Conservation (phyloP, 2,888 invertebrate genomes). For the Chamaedrilus cognettii region DNA sequence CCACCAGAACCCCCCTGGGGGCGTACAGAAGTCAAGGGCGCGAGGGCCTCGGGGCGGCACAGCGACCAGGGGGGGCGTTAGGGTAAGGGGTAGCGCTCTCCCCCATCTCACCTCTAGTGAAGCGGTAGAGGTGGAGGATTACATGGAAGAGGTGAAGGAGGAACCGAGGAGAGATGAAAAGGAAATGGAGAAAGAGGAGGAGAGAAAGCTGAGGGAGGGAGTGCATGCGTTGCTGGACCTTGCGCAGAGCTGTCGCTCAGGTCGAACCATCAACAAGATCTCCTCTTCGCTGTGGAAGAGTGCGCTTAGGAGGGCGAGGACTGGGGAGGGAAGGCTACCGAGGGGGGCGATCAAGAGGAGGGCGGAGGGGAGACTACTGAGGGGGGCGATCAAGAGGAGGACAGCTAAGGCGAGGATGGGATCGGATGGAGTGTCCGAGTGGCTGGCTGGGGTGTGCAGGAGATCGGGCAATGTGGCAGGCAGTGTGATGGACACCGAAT, state of each 20-base stretch:
- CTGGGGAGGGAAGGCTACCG: not conserved
- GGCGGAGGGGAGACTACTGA: not conserved
- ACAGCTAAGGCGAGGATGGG: not conserved
- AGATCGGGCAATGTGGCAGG: not conserved
- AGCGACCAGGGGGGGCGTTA: not conserved
- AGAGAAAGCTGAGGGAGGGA: too few species aligned
- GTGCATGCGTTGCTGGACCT: too few species aligned
- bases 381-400: constrained; percentile 1
- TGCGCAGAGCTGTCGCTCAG: too few species aligned
- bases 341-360: not conserved
- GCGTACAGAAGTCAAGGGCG: not conserved
- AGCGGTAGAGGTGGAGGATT: not conserved
- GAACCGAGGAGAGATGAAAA: not conserved
- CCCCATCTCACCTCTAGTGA: not conserved
- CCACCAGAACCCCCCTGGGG: not conserved
- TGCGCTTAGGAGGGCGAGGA: too few species aligned
- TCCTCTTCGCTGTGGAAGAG: too few species aligned
- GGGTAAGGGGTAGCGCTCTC: not conserved
- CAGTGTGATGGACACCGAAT: not conserved
- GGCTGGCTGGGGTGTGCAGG: not conserved
- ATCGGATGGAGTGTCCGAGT: not conserved
- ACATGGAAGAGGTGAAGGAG: not conserved
- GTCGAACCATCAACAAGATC: too few species aligned
- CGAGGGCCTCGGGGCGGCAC: not conserved
- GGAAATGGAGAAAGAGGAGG: not conserved